Percentiles rank a stretch among this genome's conserved stretches.
Evolutionary conservation across 2,113 vertebrate species (phyloP).

Genomic region (Megatriorchis doriae): DNA sequence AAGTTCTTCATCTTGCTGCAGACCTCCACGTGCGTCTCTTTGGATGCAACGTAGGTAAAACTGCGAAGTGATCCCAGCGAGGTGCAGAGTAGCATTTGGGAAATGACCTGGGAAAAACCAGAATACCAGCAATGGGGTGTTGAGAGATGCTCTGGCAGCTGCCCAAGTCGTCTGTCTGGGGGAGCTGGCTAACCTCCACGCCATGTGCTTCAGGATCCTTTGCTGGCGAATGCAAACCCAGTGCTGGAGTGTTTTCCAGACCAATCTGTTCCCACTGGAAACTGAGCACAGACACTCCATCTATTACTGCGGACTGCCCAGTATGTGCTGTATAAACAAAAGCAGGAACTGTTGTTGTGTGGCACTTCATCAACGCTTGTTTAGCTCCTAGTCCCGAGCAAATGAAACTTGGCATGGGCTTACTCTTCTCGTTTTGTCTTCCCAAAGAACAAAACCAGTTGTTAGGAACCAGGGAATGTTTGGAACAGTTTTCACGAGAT

Average conservation of each 20-base stretch:
- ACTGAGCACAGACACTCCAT: fast-evolving
- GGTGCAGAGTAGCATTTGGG: not conserved
- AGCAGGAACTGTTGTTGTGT: not conserved
- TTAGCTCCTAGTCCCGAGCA: not conserved
- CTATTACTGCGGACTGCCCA: not conserved
- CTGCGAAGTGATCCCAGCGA: fast-evolving
- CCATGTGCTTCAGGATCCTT: not conserved
- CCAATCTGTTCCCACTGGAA: not conserved
- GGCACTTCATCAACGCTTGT: not conserved
- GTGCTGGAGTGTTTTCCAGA: not conserved
- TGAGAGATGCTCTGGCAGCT: not conserved
- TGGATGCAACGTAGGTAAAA: not conserved
- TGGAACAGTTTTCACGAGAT: not conserved
- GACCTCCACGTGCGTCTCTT: fast-evolving
- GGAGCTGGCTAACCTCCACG: not conserved
- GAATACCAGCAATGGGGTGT: not conserved
- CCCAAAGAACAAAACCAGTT: not conserved
- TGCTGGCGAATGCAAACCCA: not conserved
- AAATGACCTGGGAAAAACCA: not conserved
- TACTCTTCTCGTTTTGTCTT: fast-evolving
- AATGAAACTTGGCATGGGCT: not conserved
- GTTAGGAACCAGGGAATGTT: not conserved
- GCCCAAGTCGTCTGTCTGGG: not conserved
- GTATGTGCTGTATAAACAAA: not conserved
- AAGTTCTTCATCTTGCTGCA: not conserved